Base-by-base conservation (phyloP, 2,888 invertebrate genomes). In the Willowsia nigromaculata region DNA sequence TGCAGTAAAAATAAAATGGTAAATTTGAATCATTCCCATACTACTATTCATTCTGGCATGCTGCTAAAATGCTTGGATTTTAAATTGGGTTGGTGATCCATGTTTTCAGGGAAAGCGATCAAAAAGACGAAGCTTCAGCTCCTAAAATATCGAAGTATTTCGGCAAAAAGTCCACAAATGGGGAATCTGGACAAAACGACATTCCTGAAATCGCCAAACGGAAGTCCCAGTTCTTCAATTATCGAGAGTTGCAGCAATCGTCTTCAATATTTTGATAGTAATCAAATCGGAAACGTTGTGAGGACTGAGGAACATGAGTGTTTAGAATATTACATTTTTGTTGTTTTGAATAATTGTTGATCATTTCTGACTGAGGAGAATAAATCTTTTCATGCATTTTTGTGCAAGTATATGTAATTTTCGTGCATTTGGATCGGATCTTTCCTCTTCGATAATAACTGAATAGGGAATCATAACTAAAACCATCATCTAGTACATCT, bases 1-100 rank as follows among this genome's bases (percentile, higher is more conserved):
- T 80, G 97, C 97, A 0, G 95, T 96, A 22, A 94, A 94, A 11
- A 96, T 96, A 71, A 96, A 96, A 85, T 96, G 97, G 95, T 97
- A 96, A 93, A 15, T 95, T 90, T 9, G n/a, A 65, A 68, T 27
- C n/a, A 56, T 4, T 50, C 25, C 11, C 11, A 50, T 11, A 27
- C 3, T 40, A 27, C 13, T 27, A 50, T 68, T 9, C 15, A 18
- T 83, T 25, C 11, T 43, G 37, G 37, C 37, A 37, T 37, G n/a
- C n/a, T n/a, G n/a, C n/a, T n/a, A n/a, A n/a, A n/a, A n/a, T n/a
- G n/a, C n/a, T n/a, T n/a, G n/a, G 2, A 59, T 27, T 59, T 27
- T 22, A 56, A 56, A 47, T 65, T 76, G 22, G n/a, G n/a, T n/a
- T n/a, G n/a, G n/a, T n/a, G n/a, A n/a, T n/a, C n/a, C n/a, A n/a